Conservation (phyloP, 53 echinoderm and acorn worm genomes). For the Crossaster papposus region DNA sequence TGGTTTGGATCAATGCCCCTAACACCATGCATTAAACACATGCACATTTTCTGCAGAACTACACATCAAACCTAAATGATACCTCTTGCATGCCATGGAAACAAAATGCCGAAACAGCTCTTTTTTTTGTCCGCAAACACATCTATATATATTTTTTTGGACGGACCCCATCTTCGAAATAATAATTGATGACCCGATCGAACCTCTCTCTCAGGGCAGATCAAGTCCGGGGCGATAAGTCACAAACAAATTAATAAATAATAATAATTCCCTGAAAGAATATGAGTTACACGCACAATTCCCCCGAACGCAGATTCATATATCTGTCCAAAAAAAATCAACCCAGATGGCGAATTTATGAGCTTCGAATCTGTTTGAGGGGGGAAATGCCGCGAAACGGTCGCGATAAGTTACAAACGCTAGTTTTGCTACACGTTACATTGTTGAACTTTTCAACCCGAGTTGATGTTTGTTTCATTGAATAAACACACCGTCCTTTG, state of each 20-base stretch:
- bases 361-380: conserved; percentile 16
- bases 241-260: conserved; percentile 34
- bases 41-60: no score
- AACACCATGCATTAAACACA: no score
- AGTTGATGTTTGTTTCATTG: conserved; percentile 16
- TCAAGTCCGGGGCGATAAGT: neutral
- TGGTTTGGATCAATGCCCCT: no score
- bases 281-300: neutral
- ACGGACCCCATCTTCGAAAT: neutral
- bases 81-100: no score
- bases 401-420: neutral
- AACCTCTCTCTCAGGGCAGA: neutral
- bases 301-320: conserved; percentile 25
- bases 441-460: conserved; percentile 25
- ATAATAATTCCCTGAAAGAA: neutral
- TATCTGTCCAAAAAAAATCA: conserved; percentile 35
- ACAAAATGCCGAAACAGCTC: no score
- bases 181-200: conserved; percentile 9
- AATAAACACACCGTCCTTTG: conserved; percentile 27
- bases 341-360: conserved; percentile 46
- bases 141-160: neutral
- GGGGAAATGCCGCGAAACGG: conserved; percentile 2
- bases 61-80: no score
- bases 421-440: conserved; percentile 13
- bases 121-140: no score